Conservation (phyloP, 37 sponge, comb jelly and placozoan genomes). For the Aplysina aerophoba region DNA sequence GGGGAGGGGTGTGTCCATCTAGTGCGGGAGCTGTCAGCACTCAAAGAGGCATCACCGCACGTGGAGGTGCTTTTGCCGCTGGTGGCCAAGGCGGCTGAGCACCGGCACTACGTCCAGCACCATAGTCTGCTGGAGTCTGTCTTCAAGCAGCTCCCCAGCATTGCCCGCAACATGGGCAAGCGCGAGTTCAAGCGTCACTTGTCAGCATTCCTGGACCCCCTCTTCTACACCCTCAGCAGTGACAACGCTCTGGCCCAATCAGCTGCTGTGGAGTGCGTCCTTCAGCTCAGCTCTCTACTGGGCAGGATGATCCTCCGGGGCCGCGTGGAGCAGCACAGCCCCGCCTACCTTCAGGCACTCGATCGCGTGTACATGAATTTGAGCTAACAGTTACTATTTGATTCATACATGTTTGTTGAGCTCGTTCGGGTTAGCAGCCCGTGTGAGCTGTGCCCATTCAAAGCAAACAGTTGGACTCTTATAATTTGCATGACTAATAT, state of each 20-base stretch:
- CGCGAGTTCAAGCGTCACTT: conserved; percentile 62
- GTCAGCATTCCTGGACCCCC: conserved; percentile 48
- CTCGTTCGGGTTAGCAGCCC: no score
- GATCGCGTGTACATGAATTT: not conserved
- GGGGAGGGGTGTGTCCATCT: conserved; percentile 88
- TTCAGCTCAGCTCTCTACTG: conserved; percentile 40
- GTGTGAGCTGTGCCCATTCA: no score
- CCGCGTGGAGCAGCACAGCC: conserved; percentile 65
- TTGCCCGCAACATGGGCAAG: conserved; percentile 61
- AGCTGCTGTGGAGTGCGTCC: conserved; percentile 47
- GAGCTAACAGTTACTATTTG: no score
- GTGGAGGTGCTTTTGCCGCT: conserved; percentile 62
- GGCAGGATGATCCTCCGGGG: conserved; percentile 71
- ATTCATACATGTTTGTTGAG: no score
- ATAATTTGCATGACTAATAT: no score
- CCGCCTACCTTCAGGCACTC: not conserved
- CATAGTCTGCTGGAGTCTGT: conserved; percentile 70
- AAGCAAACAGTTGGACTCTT: no score
- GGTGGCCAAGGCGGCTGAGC: conserved; percentile 58
- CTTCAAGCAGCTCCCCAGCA: conserved; percentile 68
- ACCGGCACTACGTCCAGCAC: conserved; percentile 84
- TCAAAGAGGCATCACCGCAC: conserved; percentile 4
- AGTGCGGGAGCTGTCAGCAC: conserved; percentile 71
- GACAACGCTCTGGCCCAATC: conserved; percentile 18
- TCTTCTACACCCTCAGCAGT: conserved; percentile 61